These are phyloP conservation scores for Drosophila rellima DNA, from an alignment of 2,888 invertebrate species.

Conservation along the genomic window DNA sequence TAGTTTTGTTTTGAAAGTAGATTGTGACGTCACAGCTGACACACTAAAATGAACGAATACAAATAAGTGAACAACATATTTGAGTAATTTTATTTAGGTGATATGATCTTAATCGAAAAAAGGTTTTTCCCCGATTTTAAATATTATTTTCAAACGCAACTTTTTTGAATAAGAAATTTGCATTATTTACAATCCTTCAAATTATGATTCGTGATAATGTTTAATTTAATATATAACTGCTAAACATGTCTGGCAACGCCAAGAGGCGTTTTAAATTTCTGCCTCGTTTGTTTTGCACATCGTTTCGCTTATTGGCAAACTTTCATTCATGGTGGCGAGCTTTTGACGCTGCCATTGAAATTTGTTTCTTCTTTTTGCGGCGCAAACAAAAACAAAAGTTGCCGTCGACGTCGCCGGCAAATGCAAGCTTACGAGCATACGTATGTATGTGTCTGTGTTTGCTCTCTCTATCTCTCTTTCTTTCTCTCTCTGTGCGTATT, in stretches of 20 bases:
- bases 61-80: no score
- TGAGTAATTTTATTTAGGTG: no score
- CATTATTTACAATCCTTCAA: neutral
- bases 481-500: neutral
- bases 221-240: constrained; percentile 1
- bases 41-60: no score
- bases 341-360: constrained; percentile 75
- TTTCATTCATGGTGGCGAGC: constrained; percentile 72
- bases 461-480: constrained; percentile 1
- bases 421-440: constrained; percentile 59
- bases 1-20: no score
- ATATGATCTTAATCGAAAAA: no score
- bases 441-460: constrained; percentile 15
- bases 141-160: neutral
- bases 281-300: constrained; percentile 61
- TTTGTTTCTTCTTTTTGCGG: constrained; percentile 65
- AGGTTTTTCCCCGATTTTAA: neutral
- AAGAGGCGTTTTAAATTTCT: constrained; percentile 20
- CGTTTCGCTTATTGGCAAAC: constrained; percentile 55
- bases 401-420: constrained; percentile 66
- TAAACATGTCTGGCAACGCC: constrained; percentile 33
- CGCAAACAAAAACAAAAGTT: constrained; percentile 75
- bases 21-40: no score
- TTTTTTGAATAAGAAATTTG: neutral
- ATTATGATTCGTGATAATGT: neutral